Evolutionary conservation across 2,113 vertebrate species (phyloP).

Genomic region (zebrafish (Danio rerio)): GRCz12tu NC_133191.1:45333501-45334000

Average conservation of each 20-base stretch:
- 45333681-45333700: too few relatives aligned
- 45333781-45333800: conserved; percentile 11
- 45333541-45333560: too few relatives aligned
- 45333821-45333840: conserved; percentile 30
- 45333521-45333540: too few relatives aligned
- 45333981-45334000: conserved; percentile 39
- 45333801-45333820: conserved; percentile 17
- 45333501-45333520: too few relatives aligned
- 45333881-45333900: conserved; percentile 4
- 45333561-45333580: too few relatives aligned
- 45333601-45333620: too few relatives aligned
- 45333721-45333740: too few relatives aligned
- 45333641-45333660: too few relatives aligned
- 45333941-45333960: conserved; percentile 35
- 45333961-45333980: conserved; percentile 37
- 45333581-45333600: too few relatives aligned
- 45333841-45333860: conserved; percentile 43
- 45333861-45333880: conserved; percentile 40
- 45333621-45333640: too few relatives aligned
- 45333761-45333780: conserved; percentile 8
- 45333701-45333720: too few relatives aligned
- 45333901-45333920: conserved; percentile 44
- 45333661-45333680: too few relatives aligned
- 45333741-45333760: conserved; percentile 13
- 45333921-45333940: conserved; percentile 26